Conservation (phyloP, 2,113 vertebrate species). For the Prionailurus bengalensis region DNA sequence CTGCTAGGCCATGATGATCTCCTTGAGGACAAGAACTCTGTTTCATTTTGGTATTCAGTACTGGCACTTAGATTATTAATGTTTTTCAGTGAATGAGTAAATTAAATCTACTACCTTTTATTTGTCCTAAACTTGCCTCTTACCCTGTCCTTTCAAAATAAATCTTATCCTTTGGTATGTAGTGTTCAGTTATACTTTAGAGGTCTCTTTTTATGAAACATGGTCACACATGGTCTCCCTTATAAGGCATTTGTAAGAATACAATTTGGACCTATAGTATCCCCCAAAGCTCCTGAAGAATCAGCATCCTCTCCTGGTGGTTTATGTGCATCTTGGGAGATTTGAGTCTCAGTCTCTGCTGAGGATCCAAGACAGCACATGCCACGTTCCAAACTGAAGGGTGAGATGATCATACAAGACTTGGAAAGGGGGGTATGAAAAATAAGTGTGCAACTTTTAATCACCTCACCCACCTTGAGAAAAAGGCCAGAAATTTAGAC, state of each 20-base stretch:
- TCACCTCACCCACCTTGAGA: neutral
- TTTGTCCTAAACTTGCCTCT: slow-evolving; percentile 39
- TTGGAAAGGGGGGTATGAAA: neutral
- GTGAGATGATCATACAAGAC: neutral
- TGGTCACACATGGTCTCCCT: neutral
- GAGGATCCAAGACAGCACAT: neutral
- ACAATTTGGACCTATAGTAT: neutral
- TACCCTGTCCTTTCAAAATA: slow-evolving; percentile 29
- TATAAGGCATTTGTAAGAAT: slow-evolving; percentile 32
- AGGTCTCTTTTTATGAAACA: neutral
- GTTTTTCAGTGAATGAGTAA: slow-evolving; percentile 40
- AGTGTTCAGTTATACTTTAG: neutral
- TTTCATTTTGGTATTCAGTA: neutral
- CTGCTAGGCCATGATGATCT: neutral
- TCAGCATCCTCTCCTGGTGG: neutral
- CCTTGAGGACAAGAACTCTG: neutral
- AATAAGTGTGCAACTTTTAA: neutral
- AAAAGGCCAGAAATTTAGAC: slow-evolving; percentile 34
- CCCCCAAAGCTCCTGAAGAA: neutral
- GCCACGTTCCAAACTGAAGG: neutral
- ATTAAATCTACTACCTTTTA: neutral
- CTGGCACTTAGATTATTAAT: neutral
- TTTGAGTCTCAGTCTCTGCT: neutral
- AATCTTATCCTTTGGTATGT: neutral
- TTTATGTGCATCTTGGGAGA: neutral